These are phyloP conservation scores for Plestiodon gilberti DNA, from an alignment of 2,113 vertebrate species.

Conservation along the genomic window DNA sequence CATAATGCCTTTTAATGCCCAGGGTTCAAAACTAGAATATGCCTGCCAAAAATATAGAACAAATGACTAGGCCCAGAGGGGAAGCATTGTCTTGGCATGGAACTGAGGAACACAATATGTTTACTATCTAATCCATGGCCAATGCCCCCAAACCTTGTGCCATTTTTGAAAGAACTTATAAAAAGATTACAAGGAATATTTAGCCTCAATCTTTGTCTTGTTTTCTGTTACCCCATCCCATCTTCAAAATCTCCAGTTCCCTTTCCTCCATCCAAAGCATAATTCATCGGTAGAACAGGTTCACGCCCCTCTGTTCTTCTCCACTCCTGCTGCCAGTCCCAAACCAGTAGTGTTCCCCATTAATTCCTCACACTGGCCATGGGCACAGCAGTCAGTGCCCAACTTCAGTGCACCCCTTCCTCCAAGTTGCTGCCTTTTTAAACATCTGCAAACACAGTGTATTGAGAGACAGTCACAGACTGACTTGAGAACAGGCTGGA, in stretches of 20 bases:
- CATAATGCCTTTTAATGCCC: neutral
- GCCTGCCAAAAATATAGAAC: neutral
- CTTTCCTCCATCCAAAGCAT: neutral
- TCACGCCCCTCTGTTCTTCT: neutral
- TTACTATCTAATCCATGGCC: neutral
- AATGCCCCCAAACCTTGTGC: neutral
- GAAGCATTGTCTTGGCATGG: neutral
- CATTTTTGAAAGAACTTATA: neutral
- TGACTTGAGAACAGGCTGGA: neutral
- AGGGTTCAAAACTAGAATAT: neutral
- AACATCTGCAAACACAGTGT: neutral
- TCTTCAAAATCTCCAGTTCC: neutral
- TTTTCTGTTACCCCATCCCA: neutral
- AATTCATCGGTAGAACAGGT: neutral
- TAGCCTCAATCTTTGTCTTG: neutral
- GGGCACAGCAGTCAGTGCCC: neutral
- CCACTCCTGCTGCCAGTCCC: neutral
- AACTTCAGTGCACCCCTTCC: neutral
- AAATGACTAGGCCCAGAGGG: neutral
- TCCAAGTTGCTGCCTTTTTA: neutral
- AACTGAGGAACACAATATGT: neutral
- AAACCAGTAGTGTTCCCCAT: neutral
- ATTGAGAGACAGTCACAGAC: neutral
- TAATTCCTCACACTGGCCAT: neutral
- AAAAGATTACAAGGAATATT: neutral